phyloP scores from a whole-genome alignment of 2,113 vertebrate genomes.

The Nannospalax galili region DNA sequence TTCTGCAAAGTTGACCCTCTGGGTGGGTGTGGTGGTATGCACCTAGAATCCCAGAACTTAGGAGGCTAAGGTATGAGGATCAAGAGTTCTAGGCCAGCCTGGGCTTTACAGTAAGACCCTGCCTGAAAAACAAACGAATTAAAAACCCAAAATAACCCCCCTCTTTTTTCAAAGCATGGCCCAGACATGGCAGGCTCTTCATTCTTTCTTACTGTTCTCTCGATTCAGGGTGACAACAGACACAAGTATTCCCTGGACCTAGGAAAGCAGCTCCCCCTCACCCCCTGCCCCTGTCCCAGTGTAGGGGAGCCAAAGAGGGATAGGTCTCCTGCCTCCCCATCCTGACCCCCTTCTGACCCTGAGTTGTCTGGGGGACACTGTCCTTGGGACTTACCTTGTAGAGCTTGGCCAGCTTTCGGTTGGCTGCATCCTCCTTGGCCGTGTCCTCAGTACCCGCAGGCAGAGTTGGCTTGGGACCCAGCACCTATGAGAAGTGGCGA shows the following conservation, averaged over 20 bases:
- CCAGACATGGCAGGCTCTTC: neutral
- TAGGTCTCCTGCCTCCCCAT: neutral
- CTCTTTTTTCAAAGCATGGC: too few species aligned
- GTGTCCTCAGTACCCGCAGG: conserved; percentile 89
- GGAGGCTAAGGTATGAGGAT: neutral
- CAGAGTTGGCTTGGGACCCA: conserved; percentile 94
- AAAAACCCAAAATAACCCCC: neutral
- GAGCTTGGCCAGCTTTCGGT: conserved; percentile 95
- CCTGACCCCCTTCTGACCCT: neutral
- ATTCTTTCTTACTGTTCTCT: neutral
- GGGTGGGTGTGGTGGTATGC: neutral
- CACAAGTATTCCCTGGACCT: accelerated
- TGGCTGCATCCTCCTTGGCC: conserved; percentile 89
- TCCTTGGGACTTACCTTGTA: conserved; percentile 91
- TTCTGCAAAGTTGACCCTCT: neutral
- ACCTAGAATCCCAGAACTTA: neutral
- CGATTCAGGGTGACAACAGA: neutral
- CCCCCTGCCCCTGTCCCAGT: neutral
- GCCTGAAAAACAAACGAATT: neutral
- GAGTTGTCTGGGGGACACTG: neutral
- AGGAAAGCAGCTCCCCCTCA: accelerated
- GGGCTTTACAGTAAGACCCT: neutral
- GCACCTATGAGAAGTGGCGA: conserved; percentile 85
- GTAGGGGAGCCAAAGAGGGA: neutral
- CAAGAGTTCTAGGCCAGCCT: neutral